A percentile compares a stretch with the other conserved stretches of the same genome.
Conservation (phyloP, 2,888 invertebrate genomes). For the Lutraria lutraria region DNA sequence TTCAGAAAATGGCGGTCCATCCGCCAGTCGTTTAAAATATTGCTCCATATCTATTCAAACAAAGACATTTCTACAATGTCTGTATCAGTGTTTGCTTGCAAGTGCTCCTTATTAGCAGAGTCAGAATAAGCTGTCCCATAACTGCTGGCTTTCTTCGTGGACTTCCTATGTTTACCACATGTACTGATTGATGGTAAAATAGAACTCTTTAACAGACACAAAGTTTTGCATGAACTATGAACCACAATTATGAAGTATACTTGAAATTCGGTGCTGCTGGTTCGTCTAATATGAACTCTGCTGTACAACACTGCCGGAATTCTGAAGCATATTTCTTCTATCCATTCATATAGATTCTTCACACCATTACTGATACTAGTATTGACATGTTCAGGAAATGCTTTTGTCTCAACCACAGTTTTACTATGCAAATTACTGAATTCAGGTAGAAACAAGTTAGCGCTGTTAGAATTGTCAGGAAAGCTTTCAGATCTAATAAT, state of each 20-base stretch:
- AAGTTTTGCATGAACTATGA: background rate
- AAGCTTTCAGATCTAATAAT: slow-evolving; percentile 1
- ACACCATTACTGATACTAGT: background rate
- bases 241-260: background rate
- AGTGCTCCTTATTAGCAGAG: background rate
- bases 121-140: slow-evolving; percentile 32
- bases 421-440: slow-evolving; percentile 51
- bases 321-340: background rate
- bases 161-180: slow-evolving; percentile 60
- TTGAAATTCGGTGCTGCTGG: background rate
- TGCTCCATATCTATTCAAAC: slow-evolving; percentile 43
- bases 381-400: background rate
- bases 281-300: background rate
- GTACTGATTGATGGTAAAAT: slow-evolving; percentile 42
- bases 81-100: background rate
- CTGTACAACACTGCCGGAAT: background rate
- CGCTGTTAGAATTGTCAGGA: background rate
- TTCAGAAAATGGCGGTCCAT: slow-evolving; percentile 50
- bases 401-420: slow-evolving; percentile 22
- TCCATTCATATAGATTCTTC: background rate
- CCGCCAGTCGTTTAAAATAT: slow-evolving; percentile 53
- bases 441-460: slow-evolving; percentile 29
- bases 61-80: background rate
- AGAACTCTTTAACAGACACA: background rate
- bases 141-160: slow-evolving; percentile 50